A percentile compares a stretch with the other conserved stretches of the same genome.
Evolutionary conservation across 2,113 vertebrate genomes (phyloP).

Genomic region (Marmota flaviventris): DNA sequence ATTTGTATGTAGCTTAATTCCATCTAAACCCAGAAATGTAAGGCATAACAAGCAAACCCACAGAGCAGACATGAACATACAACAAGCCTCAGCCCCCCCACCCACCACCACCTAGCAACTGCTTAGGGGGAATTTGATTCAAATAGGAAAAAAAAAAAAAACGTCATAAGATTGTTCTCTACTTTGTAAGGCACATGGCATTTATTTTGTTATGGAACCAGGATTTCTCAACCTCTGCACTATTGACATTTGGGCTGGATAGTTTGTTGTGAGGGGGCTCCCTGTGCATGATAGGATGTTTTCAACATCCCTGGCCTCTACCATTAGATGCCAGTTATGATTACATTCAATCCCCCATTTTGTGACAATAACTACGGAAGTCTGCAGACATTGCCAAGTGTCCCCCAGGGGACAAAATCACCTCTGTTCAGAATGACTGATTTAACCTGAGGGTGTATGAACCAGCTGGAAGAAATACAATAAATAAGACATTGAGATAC

Average conservation of each 20-base stretch:
- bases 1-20: background rate
- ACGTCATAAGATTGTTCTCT: background rate
- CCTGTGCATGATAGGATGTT: background rate
- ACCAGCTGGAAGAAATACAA: constrained; percentile 11
- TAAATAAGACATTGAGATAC: constrained; percentile 11
- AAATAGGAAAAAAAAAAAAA: constrained; percentile 18
- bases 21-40: background rate
- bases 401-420: background rate
- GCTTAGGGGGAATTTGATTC: background rate
- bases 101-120: background rate
- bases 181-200: constrained; percentile 1
- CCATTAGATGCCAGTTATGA: background rate
- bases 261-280: background rate
- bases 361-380: background rate
- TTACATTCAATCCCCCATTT: background rate
- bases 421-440: background rate
- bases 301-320: background rate
- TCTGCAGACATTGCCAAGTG: background rate
- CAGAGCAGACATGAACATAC: background rate
- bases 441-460: background rate
- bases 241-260: background rate
- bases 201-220: background rate
- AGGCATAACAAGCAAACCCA: background rate
- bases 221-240: background rate
- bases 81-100: background rate